These are phyloP conservation scores for Neodontobutis hainanensis DNA, from an alignment of 2,113 vertebrate species.

Conservation along the genomic window DNA sequence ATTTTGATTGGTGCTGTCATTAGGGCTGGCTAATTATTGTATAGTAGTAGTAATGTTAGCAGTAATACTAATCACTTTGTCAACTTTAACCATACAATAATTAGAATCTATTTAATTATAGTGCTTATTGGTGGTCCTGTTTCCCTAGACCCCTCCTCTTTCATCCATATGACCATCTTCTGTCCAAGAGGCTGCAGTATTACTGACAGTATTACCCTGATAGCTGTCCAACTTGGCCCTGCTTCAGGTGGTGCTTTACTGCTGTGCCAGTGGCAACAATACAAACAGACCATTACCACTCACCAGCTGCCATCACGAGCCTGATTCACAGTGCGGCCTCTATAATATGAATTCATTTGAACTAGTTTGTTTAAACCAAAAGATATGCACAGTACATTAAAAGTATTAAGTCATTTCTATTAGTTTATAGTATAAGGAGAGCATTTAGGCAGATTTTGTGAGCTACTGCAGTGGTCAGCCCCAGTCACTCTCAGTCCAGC, in stretches of 20 bases:
- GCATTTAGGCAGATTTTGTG: too few species aligned
- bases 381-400: not conserved
- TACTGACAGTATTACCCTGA: slow-evolving; percentile 4
- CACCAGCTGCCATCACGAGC: slow-evolving; percentile 9
- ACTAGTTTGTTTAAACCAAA: not conserved
- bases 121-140: not conserved
- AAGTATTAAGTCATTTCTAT: too few species aligned
- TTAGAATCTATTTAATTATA: not conserved
- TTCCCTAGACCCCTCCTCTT: too few species aligned
- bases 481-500: too few species aligned
- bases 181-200: slow-evolving; percentile 4
- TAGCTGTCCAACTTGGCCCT: slow-evolving; percentile 39
- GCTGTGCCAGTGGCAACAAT: slow-evolving; percentile 35
- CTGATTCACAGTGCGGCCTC: slow-evolving; percentile 11
- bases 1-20: too few species aligned
- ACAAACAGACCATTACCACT: slow-evolving; percentile 31
- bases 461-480: too few species aligned
- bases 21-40: too few species aligned
- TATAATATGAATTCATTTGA: not conserved
- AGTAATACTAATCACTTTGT: too few species aligned
- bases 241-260: not conserved
- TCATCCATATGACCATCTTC: not conserved
- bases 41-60: too few species aligned
- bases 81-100: not conserved
- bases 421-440: too few species aligned